phyloP scores from a whole-genome alignment of 1,140 invertebrate species.

The Cotesia vestalis region DNA sequence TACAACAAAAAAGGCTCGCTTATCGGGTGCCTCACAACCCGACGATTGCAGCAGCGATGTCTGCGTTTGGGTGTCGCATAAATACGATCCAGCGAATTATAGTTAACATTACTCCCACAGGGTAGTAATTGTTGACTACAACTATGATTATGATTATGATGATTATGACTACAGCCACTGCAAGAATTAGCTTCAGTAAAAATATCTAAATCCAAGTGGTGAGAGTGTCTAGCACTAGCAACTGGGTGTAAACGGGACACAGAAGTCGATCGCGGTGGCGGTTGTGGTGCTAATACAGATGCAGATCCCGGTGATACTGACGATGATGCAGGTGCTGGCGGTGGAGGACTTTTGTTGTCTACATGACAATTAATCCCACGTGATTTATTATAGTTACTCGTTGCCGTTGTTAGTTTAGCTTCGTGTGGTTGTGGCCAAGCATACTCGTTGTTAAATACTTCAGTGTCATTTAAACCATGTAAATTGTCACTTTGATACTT shows the following conservation, averaged over 20 bases:
- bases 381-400: background rate
- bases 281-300: slow-evolving; percentile 6
- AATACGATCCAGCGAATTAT: slow-evolving; percentile 31
- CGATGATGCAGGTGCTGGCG: too few species aligned
- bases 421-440: background rate
- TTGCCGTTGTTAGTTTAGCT: slow-evolving; percentile 5
- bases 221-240: slow-evolving; percentile 29
- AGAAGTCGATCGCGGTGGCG: slow-evolving; percentile 10
- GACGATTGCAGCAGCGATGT: background rate
- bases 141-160: too few species aligned
- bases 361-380: background rate
- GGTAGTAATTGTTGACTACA: too few species aligned
- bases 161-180: too few species aligned
- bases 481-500: too few species aligned
- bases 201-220: slow-evolving; percentile 26
- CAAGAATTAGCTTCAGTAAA: too few species aligned
- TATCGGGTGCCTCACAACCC: too few species aligned
- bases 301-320: background rate
- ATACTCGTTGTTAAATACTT: background rate
- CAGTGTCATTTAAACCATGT: slow-evolving; percentile 3
- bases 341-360: slow-evolving; percentile 14
- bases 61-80: background rate
- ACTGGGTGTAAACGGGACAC: background rate
- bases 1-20: too few species aligned
- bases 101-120: slow-evolving; percentile 26